A percentile compares a stretch with the other conserved stretches of the same genome.
Conservation (phyloP, 1,140 invertebrate genomes). For the Drosophila nigromelanica region DNA sequence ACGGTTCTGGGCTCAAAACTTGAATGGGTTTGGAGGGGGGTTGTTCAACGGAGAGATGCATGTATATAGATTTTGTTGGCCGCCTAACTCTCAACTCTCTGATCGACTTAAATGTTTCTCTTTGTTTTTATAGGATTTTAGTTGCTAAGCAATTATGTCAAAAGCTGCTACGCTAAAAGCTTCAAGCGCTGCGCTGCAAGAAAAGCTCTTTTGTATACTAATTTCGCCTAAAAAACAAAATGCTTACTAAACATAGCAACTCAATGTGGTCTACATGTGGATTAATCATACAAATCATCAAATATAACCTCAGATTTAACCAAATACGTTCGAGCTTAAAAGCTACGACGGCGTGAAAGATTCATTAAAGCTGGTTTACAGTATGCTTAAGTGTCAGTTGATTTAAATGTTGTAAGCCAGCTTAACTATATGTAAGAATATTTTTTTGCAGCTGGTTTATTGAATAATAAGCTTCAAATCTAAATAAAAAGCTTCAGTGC, state of each 20-base stretch:
- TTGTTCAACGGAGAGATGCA: slow-evolving; percentile 16
- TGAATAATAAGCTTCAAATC: neutral
- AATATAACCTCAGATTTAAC: slow-evolving; percentile 62
- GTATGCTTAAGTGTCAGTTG: neutral
- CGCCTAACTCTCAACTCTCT: slow-evolving; percentile 56
- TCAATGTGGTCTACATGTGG: slow-evolving; percentile 80
- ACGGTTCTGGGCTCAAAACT: neutral
- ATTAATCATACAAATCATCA: slow-evolving; percentile 65
- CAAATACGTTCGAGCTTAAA: slow-evolving; percentile 15
- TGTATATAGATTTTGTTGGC: slow-evolving; percentile 43
- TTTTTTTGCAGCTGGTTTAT: neutral
- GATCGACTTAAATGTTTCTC: slow-evolving; percentile 68
- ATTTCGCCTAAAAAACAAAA: slow-evolving; percentile 69
- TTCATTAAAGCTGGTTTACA: slow-evolving; percentile 8
- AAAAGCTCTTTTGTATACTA: slow-evolving; percentile 82
- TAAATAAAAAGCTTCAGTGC: slow-evolving; percentile 3
- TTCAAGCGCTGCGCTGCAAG: slow-evolving; percentile 74
- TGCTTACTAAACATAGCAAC: slow-evolving; percentile 74
- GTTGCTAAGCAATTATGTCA: slow-evolving; percentile 82
- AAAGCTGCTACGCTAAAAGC: slow-evolving; percentile 68
- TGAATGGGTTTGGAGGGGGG: neutral
- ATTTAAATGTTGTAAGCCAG: slow-evolving; percentile 15
- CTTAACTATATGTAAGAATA: slow-evolving; percentile 12
- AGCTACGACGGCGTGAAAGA: slow-evolving; percentile 7
- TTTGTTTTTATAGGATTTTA: slow-evolving; percentile 84